Percentiles rank a stretch among this genome's conserved stretches.
Conservation (phyloP, 2,888 invertebrate species). For the Eupithecia inturbata region DNA sequence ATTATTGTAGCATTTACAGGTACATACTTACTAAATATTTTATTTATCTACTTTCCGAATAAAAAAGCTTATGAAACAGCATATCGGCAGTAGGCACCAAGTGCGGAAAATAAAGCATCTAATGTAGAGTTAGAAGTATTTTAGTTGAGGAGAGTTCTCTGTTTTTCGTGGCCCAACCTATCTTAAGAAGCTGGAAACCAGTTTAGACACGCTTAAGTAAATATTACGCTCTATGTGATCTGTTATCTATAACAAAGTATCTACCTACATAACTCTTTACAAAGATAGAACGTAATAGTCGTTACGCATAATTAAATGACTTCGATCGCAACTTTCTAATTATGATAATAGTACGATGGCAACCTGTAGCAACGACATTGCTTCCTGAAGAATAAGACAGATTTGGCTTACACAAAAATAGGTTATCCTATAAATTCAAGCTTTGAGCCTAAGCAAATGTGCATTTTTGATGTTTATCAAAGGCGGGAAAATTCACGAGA, state of each 20-base stretch:
- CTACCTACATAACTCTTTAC: slow-evolving; percentile 24
- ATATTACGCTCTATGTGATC: slow-evolving; percentile 9
- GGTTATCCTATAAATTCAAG: background rate
- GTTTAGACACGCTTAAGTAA: slow-evolving; percentile 4
- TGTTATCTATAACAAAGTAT: slow-evolving; percentile 11
- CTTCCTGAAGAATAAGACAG: slow-evolving; percentile 11
- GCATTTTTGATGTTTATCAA: background rate
- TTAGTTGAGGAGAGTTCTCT: background rate
- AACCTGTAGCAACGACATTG: slow-evolving; percentile 34
- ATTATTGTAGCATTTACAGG: slow-evolving; percentile 85
- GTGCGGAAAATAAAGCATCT: background rate
- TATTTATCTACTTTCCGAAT: background rate
- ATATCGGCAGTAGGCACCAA: background rate
- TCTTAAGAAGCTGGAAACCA: slow-evolving; percentile 3
- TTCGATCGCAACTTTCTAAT: slow-evolving; percentile 62
- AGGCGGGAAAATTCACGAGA: background rate
- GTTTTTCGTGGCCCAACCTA: background rate
- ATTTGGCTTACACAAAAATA: background rate
- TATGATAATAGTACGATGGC: slow-evolving; percentile 46
- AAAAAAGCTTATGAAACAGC: background rate
- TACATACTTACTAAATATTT: slow-evolving; percentile 39
- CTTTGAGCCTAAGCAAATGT: background rate
- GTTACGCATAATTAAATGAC: slow-evolving; percentile 58
- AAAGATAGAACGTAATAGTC: slow-evolving; percentile 47
- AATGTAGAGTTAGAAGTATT: background rate